Conservation (phyloP, 2,888 invertebrate species). For the Sinhomidia bicolor region DNA sequence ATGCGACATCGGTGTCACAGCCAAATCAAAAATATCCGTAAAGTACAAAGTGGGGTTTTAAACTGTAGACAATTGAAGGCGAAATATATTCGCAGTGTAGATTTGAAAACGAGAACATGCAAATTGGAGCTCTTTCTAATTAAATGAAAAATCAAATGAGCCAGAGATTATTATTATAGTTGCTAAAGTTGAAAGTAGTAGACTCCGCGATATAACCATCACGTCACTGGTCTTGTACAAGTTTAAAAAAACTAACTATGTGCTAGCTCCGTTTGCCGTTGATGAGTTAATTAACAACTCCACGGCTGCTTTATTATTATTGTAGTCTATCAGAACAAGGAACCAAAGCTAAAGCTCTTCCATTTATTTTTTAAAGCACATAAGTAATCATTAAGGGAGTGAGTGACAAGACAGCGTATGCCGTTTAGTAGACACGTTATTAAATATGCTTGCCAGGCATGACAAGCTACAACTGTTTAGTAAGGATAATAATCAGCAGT, state of each 20-base stretch:
- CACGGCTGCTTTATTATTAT: neutral
- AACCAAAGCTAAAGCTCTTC: neutral
- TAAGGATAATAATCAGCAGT: neutral
- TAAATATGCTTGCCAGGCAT: neutral
- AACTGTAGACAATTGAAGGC: neutral
- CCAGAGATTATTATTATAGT: neutral
- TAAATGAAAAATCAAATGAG: neutral
- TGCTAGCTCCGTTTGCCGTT: neutral
- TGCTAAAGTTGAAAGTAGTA: too few relatives aligned
- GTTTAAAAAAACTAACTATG: too few relatives aligned
- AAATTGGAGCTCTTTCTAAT: neutral
- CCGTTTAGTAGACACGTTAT: neutral
- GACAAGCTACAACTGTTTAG: neutral
- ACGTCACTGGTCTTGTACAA: too few relatives aligned
- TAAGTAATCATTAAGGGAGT: constrained; percentile 1
- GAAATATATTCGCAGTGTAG: neutral
- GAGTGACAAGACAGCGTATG: neutral
- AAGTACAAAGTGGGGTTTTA: constrained; percentile 10
- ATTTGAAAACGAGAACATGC: neutral
- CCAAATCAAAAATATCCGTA: constrained; percentile 16
- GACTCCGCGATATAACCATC: too few relatives aligned
- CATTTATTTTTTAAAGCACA: neutral
- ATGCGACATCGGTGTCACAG: neutral
- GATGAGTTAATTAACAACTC: neutral
- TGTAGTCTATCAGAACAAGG: neutral